Evolutionary conservation across 2,113 vertebrate species (phyloP).

Genomic region (Gavia stellata): DNA sequence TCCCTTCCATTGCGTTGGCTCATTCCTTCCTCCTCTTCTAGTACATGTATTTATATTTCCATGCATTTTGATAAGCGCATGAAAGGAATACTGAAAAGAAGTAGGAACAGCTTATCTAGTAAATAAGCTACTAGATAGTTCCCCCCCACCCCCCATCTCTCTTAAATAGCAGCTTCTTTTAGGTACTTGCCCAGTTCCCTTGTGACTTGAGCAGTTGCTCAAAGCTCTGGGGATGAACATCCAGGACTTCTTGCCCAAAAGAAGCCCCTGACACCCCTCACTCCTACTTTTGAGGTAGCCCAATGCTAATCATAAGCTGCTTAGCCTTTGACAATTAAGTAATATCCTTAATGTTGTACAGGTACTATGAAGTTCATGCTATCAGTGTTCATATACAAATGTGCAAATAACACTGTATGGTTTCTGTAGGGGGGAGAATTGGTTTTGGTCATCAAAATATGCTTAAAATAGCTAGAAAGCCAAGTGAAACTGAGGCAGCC

Average conservation of each 20-base stretch:
- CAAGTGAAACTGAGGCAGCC: background rate
- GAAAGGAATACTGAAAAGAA: background rate
- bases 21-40: background rate
- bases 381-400: background rate
- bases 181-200: background rate
- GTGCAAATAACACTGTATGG: background rate
- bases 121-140: background rate
- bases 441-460: background rate
- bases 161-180: background rate
- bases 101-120: background rate
- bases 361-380: background rate
- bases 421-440: fast-evolving
- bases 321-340: background rate
- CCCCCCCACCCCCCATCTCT: fast-evolving
- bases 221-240: background rate
- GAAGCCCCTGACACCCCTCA: background rate
- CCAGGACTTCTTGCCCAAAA: background rate
- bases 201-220: background rate
- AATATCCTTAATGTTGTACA: background rate
- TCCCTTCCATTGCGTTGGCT: background rate
- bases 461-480: fast-evolving
- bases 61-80: fast-evolving
- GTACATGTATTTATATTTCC: background rate
- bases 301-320: background rate
- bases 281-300: background rate